Conservation (phyloP, 2,113 vertebrate species). For the Cinclus mexicanus region DNA sequence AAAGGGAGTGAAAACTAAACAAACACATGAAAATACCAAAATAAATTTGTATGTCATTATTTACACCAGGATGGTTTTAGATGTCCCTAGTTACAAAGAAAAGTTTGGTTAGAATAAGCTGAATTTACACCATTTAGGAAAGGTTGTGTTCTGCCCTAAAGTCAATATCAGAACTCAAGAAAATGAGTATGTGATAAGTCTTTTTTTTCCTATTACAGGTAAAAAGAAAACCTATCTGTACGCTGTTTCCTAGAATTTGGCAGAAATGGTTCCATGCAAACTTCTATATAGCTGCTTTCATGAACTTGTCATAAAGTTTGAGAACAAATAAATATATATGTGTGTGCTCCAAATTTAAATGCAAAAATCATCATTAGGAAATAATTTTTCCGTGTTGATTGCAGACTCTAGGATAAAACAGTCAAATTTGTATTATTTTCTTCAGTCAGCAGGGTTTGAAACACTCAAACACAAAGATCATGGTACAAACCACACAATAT, state of each 20-base stretch:
- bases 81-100: background rate
- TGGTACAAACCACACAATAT: background rate
- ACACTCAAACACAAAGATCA: background rate
- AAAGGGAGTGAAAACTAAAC: background rate
- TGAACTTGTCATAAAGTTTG: constrained; percentile 24
- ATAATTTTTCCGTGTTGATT: constrained; percentile 7
- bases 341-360: constrained; percentile 53
- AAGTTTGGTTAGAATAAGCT: background rate
- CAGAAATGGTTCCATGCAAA: background rate
- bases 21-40: background rate
- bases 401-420: background rate
- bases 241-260: background rate
- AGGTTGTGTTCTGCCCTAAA: background rate
- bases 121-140: background rate
- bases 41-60: background rate
- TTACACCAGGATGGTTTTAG: background rate
- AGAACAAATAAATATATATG: constrained; percentile 43
- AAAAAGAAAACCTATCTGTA: background rate
- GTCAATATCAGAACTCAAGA: background rate
- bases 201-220: background rate
- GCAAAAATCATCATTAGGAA: constrained; percentile 55
- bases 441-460: background rate
- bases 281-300: background rate
- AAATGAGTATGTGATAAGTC: background rate
- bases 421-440: constrained; percentile 17